Evolutionary conservation across 64 coral and sea anemone genomes (phyloP), one percentile per base, ranked within the genome.

Genomic region (Exaiptasia diaphana): DNA sequence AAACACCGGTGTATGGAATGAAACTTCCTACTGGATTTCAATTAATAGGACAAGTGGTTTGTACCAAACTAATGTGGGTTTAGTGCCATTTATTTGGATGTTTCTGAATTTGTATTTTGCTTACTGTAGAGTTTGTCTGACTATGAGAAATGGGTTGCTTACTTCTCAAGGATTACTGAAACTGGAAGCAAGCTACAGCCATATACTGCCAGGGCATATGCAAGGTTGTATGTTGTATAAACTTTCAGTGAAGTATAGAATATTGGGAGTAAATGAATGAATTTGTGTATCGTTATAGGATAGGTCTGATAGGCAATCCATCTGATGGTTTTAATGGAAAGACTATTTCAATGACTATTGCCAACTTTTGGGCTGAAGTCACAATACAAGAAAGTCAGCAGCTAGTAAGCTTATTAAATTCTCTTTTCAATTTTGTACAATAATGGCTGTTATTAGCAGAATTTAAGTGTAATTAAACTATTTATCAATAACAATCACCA

Each of bases 281-380:
- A n/a, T n/a, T n/a, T n/a, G n/a, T 36, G 3, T 32, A 18, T 73
- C 27, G n/a, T 44, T 50, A 26, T 28, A 81, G 77, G 42, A 65
- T 81, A 24, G 77, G 77, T 18, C 38, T 81, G 56, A 59, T 81
- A 23, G 77, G 77, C 11, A 81, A 81, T 43, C 77, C 77, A 21
- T 81, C 77, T 32, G 77, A 81, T 81, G 77, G 77, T 64, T 81
- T 64, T 31, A 41, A 81, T 81, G 77, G 77, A 13, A 81, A 81
- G 53, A 81, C 77, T 26, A 81, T 81, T 15, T 81, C 77, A 35
- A 64, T 81, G 56, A 34, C 56, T 3, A 81, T 81, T 39, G 39
- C 56, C 40, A 81, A 81, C 59, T 81, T 81, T 13, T 81, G 77
- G 77, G 77, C 77, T 46, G 77, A 81, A 30, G 77, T 81, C 20